These are phyloP conservation scores for Spilosoma lubricipeda DNA, from an alignment of 2,888 invertebrate species.

Conservation along the genomic window DNA sequence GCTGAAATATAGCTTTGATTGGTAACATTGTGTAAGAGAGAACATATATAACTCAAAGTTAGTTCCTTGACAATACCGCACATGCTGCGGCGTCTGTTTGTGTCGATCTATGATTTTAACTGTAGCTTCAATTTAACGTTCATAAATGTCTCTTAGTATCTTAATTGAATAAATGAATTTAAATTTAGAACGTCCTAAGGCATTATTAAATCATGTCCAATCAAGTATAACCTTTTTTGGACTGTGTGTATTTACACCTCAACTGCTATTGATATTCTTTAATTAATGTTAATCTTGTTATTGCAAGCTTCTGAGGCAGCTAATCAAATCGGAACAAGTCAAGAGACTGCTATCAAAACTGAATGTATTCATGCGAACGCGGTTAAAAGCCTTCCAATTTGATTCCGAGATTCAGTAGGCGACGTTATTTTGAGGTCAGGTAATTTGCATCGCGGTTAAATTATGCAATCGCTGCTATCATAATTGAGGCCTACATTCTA, in stretches of 20 bases:
- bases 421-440: slow-evolving; percentile 24
- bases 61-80: too few relatives aligned
- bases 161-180: too few relatives aligned
- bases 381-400: slow-evolving; percentile 35
- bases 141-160: too few relatives aligned
- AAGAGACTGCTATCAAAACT: slow-evolving; percentile 18
- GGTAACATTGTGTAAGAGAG: too few relatives aligned
- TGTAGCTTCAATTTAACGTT: too few relatives aligned
- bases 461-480: slow-evolving; percentile 7
- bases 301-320: not conserved
- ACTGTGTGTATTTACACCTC: too few relatives aligned
- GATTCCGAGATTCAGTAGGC: slow-evolving; percentile 26
- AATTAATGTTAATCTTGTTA: not conserved
- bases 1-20: too few relatives aligned
- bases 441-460: slow-evolving; percentile 37
- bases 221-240: too few relatives aligned
- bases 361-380: slow-evolving; percentile 26
- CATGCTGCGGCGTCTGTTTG: too few relatives aligned
- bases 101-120: too few relatives aligned
- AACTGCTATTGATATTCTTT: not conserved
- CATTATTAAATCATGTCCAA: not conserved
- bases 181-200: too few relatives aligned
- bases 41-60: not conserved
- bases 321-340: not conserved
- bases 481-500: not conserved